Conservation (phyloP, 2,888 invertebrate species). For the Tholera decimalis region DNA sequence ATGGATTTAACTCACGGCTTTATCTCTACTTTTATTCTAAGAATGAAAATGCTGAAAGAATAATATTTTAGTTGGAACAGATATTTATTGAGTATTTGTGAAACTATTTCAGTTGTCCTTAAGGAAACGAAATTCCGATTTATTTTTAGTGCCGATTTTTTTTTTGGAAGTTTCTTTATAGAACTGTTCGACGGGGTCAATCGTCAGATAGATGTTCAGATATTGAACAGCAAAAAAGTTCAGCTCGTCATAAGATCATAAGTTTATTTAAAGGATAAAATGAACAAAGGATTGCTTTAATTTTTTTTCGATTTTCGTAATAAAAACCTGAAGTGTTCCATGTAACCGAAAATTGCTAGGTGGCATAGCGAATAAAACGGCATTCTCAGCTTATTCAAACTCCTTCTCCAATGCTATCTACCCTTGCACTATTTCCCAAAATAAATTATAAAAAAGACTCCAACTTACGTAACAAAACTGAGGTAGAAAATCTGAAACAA, state of each 20-base stretch:
- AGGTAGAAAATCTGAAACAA: constrained; percentile 31
- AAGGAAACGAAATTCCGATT: constrained; percentile 50
- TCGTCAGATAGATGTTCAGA: not conserved
- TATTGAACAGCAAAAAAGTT: not conserved
- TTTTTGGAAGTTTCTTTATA: constrained; percentile 30
- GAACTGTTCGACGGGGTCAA: constrained; percentile 3
- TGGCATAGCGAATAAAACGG: constrained; percentile 32
- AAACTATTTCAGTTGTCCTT: constrained; percentile 49
- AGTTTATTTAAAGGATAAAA: not conserved
- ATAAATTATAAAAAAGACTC: constrained; percentile 26
- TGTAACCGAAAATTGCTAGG: constrained; percentile 18
- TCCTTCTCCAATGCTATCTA: constrained; percentile 27
- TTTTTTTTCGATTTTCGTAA: constrained; percentile 17
- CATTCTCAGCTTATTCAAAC: constrained; percentile 43
- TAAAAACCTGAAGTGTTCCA: constrained; percentile 25
- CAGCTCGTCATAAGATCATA: too few species aligned
- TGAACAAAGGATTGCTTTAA: constrained; percentile 12
- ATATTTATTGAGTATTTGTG: constrained; percentile 58
- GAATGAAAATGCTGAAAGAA: constrained; percentile 58
- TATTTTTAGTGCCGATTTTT: constrained; percentile 33
- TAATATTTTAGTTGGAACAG: constrained; percentile 56
- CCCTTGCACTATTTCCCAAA: constrained; percentile 58
- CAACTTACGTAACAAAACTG: constrained; percentile 12
- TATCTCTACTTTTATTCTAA: constrained; percentile 57
- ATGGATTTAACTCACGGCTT: constrained; percentile 63